Evolutionary conservation across 2,113 vertebrate species (phyloP), one percentile per base, ranked within the genome.

Genomic region (Pterocles burchelli): DNA sequence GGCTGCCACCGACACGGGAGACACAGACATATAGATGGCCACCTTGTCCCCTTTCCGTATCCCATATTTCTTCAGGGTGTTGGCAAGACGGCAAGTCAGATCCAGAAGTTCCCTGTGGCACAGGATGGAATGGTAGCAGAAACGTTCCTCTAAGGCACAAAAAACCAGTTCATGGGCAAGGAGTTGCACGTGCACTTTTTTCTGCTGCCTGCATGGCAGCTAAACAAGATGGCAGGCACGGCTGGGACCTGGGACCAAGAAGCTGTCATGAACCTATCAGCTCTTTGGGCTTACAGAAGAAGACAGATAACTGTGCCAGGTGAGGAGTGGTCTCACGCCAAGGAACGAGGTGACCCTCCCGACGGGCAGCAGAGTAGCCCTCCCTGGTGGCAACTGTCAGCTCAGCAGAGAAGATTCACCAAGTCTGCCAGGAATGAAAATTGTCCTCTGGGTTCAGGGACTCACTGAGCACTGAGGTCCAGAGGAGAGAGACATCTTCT

Each of bases 1-100:
- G 83, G 99, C 97, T 3, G 99, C 98, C 97, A 99, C 99, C 2
- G 98, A 98, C 73, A 98, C 14, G 2, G 99, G 99, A 7, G 98
- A 99, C 63, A 98, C 98, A 0, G 99, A 97, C 98, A 99, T 99
- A 75, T 99, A 99, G 88, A 99, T 98, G 91, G 99, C 99, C 95
- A 99, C 98, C 17, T 97, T 97, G 96, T 99, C 99, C 28, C 98
- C 99, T 51, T 97, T 99, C 77, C 94, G 90, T 62, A 99, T 96
- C 17, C 98, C 99, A 58, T 99, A 96, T 58, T 97, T 98, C 97
- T 98, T 99, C 93, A 99, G 96, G 1, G 97, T 98, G 96, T 99
- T 99, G 93, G 99, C 99, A 65, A 99, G 97, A n/a, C 98, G 98
- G 94, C 99, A 99, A 2, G 99, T 99, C n/a, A 96, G 98, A 90